phyloP scores from a whole-genome alignment of 2,113 vertebrate genomes.

The Triplophysa rosa region DNA sequence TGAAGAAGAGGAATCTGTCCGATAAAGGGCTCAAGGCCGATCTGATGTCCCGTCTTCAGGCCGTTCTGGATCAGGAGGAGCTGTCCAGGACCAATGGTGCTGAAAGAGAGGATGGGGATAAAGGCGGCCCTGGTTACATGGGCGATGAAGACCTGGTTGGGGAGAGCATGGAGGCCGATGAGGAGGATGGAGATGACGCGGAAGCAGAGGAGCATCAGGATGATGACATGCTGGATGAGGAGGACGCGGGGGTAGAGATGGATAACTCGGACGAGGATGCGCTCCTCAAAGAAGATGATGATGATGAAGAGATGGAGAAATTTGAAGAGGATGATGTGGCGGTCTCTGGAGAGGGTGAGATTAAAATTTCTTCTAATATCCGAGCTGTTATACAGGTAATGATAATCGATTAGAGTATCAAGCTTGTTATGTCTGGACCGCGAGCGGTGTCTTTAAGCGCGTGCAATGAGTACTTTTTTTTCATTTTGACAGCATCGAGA shows the following conservation, averaged over 20 bases:
- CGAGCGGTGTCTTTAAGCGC: background rate
- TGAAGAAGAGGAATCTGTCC: slow-evolving; percentile 89
- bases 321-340: slow-evolving; percentile 34
- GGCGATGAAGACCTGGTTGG: slow-evolving; percentile 78
- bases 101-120: slow-evolving; percentile 75
- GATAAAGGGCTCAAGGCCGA: slow-evolving; percentile 97
- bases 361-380: background rate
- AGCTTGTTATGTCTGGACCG: background rate
- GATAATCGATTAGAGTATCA: background rate
- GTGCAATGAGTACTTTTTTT: background rate
- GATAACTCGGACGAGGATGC: slow-evolving; percentile 71
- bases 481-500: background rate
- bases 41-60: slow-evolving; percentile 93
- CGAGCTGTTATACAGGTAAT: background rate
- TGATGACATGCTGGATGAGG: slow-evolving; percentile 53
- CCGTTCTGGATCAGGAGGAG: slow-evolving; percentile 88
- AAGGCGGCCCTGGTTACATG: slow-evolving; percentile 65
- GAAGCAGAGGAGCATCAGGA: slow-evolving; percentile 58
- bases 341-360: slow-evolving; percentile 23
- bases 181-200: slow-evolving; percentile 59
- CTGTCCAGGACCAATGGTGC: slow-evolving; percentile 75
- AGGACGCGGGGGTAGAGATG: slow-evolving; percentile 56
- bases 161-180: slow-evolving; percentile 84
- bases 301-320: slow-evolving; percentile 76
- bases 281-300: slow-evolving; percentile 70